A percentile compares a stretch with the other conserved stretches of the same genome.
phyloP scores from a whole-genome alignment of 1,140 invertebrate genomes.

The Trialeurodes vaporariorum region DNA sequence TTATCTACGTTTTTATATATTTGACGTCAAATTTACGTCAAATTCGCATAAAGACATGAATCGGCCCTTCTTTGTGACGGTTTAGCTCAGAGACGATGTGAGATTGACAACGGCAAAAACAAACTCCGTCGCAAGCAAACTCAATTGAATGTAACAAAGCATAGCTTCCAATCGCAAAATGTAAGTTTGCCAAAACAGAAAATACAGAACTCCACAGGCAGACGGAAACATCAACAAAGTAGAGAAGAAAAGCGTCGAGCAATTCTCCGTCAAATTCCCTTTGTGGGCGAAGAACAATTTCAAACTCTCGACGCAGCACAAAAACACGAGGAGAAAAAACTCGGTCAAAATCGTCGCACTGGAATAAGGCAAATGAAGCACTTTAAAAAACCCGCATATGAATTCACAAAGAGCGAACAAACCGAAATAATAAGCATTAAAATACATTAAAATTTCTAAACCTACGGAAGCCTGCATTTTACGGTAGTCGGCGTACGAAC shows the following conservation, averaged over 20 bases:
- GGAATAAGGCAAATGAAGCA: conserved; percentile 10
- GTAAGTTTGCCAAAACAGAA: conserved; percentile 12
- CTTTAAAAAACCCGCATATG: conserved; percentile 10
- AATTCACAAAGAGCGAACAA: conserved; percentile 12
- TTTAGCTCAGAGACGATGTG: no score
- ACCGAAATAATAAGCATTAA: conserved; percentile 13
- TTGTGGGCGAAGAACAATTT: conserved; percentile 13
- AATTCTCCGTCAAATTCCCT: conserved; percentile 15
- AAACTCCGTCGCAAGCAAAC: conserved; percentile 10
- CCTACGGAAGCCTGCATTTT: conserved; percentile 15
- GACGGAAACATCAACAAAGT: conserved; percentile 12
- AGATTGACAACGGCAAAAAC: conserved; percentile 12
- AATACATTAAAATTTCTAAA: conserved; percentile 15
- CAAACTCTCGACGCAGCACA: conserved; percentile 8
- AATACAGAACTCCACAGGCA: conserved; percentile 12
- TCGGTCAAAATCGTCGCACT: conserved; percentile 13
- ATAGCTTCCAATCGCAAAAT: conserved; percentile 15
- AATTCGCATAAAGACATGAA: no score
- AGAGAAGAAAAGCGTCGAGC: conserved; percentile 10
- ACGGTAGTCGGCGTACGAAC: no score
- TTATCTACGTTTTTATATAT: no score
- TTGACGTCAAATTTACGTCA: no score
- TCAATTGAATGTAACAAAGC: conserved; percentile 14
- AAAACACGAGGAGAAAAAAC: conserved; percentile 11
- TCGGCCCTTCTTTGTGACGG: no score